Evolutionary conservation across 1,140 invertebrate genomes (phyloP).

Genomic region (Bombus difficillimus): DNA sequence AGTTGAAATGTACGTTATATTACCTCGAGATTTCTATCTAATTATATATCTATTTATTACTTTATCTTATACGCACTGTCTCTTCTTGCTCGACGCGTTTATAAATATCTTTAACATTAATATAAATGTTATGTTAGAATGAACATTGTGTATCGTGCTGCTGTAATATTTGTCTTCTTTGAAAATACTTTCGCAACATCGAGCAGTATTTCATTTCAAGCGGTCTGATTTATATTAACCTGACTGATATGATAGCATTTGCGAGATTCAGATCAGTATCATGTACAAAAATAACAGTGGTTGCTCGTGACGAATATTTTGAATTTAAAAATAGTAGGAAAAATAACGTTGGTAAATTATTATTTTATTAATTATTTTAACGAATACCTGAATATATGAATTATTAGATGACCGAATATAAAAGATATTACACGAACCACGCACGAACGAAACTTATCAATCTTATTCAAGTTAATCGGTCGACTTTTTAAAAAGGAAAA

Average conservation of each 20-base stretch:
- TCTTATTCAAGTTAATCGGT: too few relatives aligned
- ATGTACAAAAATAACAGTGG: background rate
- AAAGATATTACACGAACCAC: background rate
- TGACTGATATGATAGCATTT: background rate
- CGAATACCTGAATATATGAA: too few relatives aligned
- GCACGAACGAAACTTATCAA: too few relatives aligned
- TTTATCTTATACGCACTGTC: background rate
- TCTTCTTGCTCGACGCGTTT: background rate
- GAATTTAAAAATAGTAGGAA: background rate
- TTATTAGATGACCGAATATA: too few relatives aligned
- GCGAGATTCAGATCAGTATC: background rate
- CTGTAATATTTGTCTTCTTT: background rate
- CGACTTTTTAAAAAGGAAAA: too few relatives aligned
- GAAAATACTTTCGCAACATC: conserved; percentile 11
- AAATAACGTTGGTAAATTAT: background rate
- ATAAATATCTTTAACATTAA: conserved; percentile 19
- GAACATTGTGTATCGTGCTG: background rate
- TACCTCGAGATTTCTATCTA: conserved; percentile 24
- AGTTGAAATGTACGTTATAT: conserved; percentile 13
- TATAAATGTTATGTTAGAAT: conserved; percentile 12
- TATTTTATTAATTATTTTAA: background rate
- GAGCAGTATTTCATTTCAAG: background rate
- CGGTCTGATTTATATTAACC: too few relatives aligned
- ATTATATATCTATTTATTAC: background rate
- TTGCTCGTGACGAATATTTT: background rate